Evolutionary conservation across 2,888 invertebrate species (phyloP).

Genomic region (Himalopsyche tibetana): DNA sequence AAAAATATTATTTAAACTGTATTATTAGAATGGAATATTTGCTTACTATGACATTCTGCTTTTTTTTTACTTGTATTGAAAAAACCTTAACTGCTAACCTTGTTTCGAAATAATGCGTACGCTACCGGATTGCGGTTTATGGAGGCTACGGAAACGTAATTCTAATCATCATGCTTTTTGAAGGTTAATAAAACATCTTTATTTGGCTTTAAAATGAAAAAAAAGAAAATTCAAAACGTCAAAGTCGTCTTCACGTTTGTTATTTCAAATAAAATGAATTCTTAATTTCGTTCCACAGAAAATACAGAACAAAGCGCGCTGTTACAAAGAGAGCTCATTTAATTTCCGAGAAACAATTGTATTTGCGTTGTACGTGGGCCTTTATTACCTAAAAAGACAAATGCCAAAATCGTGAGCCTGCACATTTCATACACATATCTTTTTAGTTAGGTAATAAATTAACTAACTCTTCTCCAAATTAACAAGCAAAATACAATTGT

Average conservation of each 20-base stretch:
- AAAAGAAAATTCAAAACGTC: conserved; percentile 37
- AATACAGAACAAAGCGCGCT: conserved; percentile 50
- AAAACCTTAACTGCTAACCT: too few relatives aligned
- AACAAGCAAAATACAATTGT: too few relatives aligned
- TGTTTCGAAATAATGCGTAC: too few relatives aligned
- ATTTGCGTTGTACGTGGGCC: conserved; percentile 48
- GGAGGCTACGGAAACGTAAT: neutral
- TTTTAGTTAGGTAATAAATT: too few relatives aligned
- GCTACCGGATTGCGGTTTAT: neutral
- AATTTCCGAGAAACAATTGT: conserved; percentile 55
- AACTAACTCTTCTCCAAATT: too few relatives aligned
- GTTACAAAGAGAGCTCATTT: conserved; percentile 55
- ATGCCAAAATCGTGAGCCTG: conserved; percentile 41
- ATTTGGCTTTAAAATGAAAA: conserved; percentile 29
- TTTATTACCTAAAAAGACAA: conserved; percentile 46
- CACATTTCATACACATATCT: conserved; percentile 1
- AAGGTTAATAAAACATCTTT: conserved; percentile 27
- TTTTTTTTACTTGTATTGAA: too few relatives aligned
- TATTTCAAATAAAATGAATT: conserved; percentile 52
- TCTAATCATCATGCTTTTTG: conserved; percentile 25
- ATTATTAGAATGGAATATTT: too few relatives aligned
- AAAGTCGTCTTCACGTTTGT: conserved; percentile 50
- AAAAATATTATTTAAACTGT: too few relatives aligned
- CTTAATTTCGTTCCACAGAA: conserved; percentile 50
- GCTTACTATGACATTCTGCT: too few relatives aligned